These are phyloP conservation scores for Coregonus clupeaformis DNA, from an alignment of 2,113 vertebrate genomes.

Conservation along the genomic window DNA sequence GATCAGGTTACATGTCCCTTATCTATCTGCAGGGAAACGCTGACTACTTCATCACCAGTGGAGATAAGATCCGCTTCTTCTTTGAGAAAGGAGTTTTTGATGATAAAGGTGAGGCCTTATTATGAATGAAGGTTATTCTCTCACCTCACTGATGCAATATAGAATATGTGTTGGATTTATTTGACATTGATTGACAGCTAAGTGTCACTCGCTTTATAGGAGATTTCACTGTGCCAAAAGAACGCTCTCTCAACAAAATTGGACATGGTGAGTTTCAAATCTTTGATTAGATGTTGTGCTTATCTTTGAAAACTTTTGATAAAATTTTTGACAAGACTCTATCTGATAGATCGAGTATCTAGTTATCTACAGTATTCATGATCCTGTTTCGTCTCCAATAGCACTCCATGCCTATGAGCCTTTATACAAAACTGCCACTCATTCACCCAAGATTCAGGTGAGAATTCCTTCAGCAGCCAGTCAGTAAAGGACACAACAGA, in stretches of 20 bases:
- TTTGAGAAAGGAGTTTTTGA: slow-evolving; percentile 94
- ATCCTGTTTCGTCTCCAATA: slow-evolving; percentile 47
- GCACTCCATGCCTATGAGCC: slow-evolving; percentile 87
- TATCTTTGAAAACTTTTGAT: background rate
- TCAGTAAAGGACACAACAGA: background rate
- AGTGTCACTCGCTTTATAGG: slow-evolving; percentile 66
- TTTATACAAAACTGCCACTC: slow-evolving; percentile 82
- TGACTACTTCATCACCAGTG: slow-evolving; percentile 93
- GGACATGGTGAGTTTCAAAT: slow-evolving; percentile 83
- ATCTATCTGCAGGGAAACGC: slow-evolving; percentile 78
- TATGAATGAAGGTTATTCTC: background rate
- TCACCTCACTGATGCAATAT: background rate
- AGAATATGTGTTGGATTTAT: background rate
- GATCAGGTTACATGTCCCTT: slow-evolving; percentile 23
- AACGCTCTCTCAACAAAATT: slow-evolving; percentile 90
- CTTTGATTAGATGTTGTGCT: background rate
- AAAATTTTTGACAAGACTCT: background rate
- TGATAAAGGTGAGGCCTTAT: slow-evolving; percentile 76
- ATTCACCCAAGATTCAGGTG: slow-evolving; percentile 88
- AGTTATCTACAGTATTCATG: background rate
- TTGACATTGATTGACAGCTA: background rate
- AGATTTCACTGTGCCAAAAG: slow-evolving; percentile 81
- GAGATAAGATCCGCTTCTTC: slow-evolving; percentile 95
- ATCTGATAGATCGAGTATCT: background rate
- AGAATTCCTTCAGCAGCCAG: slow-evolving; percentile 35